Evolutionary conservation across 1,140 invertebrate genomes (phyloP).

Genomic region (Drosophila rufa): DNA sequence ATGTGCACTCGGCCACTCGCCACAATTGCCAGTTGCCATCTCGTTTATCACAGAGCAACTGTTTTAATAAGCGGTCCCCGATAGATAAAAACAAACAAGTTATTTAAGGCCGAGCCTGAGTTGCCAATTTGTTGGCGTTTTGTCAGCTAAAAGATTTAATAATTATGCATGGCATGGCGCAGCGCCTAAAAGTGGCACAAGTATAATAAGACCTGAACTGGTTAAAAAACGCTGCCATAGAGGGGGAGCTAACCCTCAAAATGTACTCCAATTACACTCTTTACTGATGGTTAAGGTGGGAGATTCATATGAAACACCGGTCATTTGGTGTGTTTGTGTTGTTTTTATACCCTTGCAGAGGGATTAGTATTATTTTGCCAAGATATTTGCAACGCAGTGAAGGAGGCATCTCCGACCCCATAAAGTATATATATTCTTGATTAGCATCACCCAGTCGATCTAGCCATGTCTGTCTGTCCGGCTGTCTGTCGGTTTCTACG

Average conservation of each 20-base stretch:
- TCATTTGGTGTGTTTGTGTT: too few relatives aligned
- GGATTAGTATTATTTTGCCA: too few relatives aligned
- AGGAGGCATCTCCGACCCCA: too few relatives aligned
- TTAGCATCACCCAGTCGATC: too few relatives aligned
- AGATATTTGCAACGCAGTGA: too few relatives aligned
- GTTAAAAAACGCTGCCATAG: background rate
- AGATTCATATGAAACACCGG: too few relatives aligned
- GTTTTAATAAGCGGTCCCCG: constrained; percentile 78
- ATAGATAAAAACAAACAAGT: constrained; percentile 80
- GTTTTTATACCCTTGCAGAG: too few relatives aligned
- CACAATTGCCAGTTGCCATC: constrained; percentile 68
- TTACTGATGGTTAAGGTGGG: background rate
- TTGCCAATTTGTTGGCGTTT: constrained; percentile 78
- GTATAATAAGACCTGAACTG: background rate
- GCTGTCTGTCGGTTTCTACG: too few relatives aligned
- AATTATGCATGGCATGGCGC: constrained; percentile 67
- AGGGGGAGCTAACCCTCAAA: constrained; percentile 7
- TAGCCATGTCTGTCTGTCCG: too few relatives aligned
- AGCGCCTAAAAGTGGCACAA: constrained; percentile 54
- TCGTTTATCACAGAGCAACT: constrained; percentile 75
- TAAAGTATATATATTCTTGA: too few relatives aligned
- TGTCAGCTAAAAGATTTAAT: constrained; percentile 70
- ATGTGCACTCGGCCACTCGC: constrained; percentile 57
- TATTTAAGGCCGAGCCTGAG: constrained; percentile 58
- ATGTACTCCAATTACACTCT: too few relatives aligned